Evolutionary conservation across 1,140 invertebrate genomes (phyloP).

Genomic region (Caenorhabditis brenneri): DNA sequence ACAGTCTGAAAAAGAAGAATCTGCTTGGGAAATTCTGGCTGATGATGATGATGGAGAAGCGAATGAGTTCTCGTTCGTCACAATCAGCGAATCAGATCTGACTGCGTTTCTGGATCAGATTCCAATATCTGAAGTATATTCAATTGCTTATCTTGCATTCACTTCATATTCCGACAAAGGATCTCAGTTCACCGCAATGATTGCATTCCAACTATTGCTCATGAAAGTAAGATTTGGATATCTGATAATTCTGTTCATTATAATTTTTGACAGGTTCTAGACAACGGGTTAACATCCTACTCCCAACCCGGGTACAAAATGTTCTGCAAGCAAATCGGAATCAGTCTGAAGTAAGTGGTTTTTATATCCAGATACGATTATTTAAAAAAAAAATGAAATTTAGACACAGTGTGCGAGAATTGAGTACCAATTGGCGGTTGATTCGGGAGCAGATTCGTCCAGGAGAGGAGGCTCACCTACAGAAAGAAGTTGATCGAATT

Average conservation of each 20-base stretch:
- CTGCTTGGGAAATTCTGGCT: slow-evolving; percentile 46
- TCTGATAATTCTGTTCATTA: background rate
- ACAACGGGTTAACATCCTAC: slow-evolving; percentile 47
- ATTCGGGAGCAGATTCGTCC: slow-evolving; percentile 29
- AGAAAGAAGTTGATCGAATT: slow-evolving; percentile 53
- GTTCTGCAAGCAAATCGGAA: slow-evolving; percentile 53
- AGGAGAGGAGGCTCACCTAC: slow-evolving; percentile 33
- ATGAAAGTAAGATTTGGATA: slow-evolving; percentile 43
- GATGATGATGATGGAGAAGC: slow-evolving; percentile 47
- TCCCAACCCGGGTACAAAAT: slow-evolving; percentile 47
- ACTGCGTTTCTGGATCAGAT: slow-evolving; percentile 47
- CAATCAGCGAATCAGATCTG: slow-evolving; percentile 46
- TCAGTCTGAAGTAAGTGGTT: slow-evolving; percentile 43
- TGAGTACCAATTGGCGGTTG: slow-evolving; percentile 38
- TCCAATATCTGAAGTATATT: slow-evolving; percentile 48
- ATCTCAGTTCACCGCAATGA: slow-evolving; percentile 46
- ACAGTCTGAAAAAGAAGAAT: slow-evolving; percentile 48
- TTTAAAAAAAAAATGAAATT: background rate
- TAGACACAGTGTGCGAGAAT: slow-evolving; percentile 51
- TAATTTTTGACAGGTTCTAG: slow-evolving; percentile 26
- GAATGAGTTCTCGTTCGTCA: slow-evolving; percentile 44
- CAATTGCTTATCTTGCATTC: slow-evolving; percentile 49
- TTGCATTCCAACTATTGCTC: slow-evolving; percentile 54
- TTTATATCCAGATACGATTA: background rate
- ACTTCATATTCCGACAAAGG: slow-evolving; percentile 36